Base-by-base conservation (phyloP, 2,888 invertebrate species). In the Camptogramma bilineatum region DNA sequence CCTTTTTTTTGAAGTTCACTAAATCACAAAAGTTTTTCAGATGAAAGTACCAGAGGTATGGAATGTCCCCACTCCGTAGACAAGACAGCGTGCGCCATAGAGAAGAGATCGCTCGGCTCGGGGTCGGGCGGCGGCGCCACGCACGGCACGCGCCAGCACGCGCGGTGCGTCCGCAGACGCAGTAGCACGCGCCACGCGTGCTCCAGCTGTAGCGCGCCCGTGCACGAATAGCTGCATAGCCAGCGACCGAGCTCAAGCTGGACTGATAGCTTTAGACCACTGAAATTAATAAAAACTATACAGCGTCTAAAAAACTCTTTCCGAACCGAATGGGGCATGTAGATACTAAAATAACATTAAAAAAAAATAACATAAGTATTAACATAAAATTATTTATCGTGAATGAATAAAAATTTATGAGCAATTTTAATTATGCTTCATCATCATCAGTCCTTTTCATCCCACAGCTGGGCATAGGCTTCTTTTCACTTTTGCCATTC, bases 31-130 rank as follows among this genome's bases (percentile, higher is more conserved):
- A n/a, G n/a, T n/a, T n/a, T n/a, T n/a, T n/a, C n/a, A n/a, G n/a
- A n/a, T n/a, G n/a, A n/a, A n/a, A n/a, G n/a, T n/a, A 91, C 92
- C 79, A 90, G 62, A 0, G 93, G 93, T 66, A 93, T 77, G 28
- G 83, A 87, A 72, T 92, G 89, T 47, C 93, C 93, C 90, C 91
- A 91, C 0, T 85, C 79, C 0, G 80, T 84, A 0, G 87, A 70
- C 17, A 91, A 68, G 59, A 93, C 56, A 1, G 87, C 84, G 51
- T 77, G 79, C 10, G 88, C 88, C 0, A 64, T 74, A 0, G 73
- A 64, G 44, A 90, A 79, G 53, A 83, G 18, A 4, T 81, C 80
- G 0, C 18, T n/a, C 0, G 86, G 80, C 1, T 69, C 68, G 0
- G 74, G 70, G 0, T 71, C 70, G 0, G 83, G 81, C 0, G 81